phyloP scores from a whole-genome alignment of 2,888 invertebrate genomes.

The Copidosoma aretas region DNA sequence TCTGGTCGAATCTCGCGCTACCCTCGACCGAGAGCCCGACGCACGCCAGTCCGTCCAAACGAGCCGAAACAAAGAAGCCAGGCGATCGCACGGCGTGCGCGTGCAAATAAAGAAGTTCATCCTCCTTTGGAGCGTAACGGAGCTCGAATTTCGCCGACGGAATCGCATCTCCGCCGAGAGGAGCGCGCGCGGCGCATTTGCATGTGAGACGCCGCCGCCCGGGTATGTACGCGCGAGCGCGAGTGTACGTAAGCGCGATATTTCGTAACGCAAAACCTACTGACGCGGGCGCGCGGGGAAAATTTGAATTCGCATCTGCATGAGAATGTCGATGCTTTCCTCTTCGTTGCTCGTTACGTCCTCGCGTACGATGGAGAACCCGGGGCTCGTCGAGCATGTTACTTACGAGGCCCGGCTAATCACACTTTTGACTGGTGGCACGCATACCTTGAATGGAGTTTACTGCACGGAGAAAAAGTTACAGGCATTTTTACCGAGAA shows the following conservation, averaged over 20 bases:
- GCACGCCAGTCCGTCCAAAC: too few species aligned
- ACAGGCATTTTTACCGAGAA: too few species aligned
- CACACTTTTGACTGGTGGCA: too few species aligned
- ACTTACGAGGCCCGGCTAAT: too few species aligned
- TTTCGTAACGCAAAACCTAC: constrained; percentile 5
- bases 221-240: neutral
- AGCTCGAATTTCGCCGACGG: neutral
- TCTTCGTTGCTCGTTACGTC: neutral
- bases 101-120: too few species aligned
- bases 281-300: neutral
- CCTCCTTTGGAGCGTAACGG: neutral
- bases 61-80: too few species aligned
- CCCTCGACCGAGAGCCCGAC: too few species aligned
- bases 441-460: too few species aligned
- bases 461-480: too few species aligned
- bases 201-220: constrained; percentile 37
- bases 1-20: too few species aligned
- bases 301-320: constrained; percentile 37
- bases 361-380: neutral
- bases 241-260: neutral
- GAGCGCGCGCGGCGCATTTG: constrained; percentile 28
- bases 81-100: too few species aligned
- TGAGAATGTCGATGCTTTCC: constrained; percentile 16
- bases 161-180: neutral
- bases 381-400: too few species aligned